Conservation (phyloP, 2,888 invertebrate species). For the Nomada goodeniana region DNA sequence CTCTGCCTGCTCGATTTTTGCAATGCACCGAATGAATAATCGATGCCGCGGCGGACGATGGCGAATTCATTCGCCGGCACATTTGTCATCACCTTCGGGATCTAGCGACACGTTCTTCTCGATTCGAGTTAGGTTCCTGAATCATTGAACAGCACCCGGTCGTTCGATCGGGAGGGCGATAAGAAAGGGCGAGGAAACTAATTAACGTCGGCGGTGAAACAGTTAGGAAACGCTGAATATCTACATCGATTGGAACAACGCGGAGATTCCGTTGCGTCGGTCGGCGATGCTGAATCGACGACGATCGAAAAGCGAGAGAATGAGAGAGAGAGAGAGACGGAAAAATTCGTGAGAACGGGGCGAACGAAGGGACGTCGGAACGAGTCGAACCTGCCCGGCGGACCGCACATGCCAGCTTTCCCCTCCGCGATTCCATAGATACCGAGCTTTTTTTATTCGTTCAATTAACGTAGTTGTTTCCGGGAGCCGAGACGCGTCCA, state of each 20-base stretch:
- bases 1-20: conserved; percentile 50
- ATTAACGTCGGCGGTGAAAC: background rate
- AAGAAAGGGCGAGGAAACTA: background rate
- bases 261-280: too few relatives aligned
- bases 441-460: conserved; percentile 12
- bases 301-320: too few relatives aligned
- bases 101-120: conserved; percentile 42
- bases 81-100: conserved; percentile 51
- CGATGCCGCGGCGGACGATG: conserved; percentile 45
- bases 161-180: background rate
- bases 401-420: conserved; percentile 50
- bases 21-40: conserved; percentile 55
- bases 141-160: background rate
- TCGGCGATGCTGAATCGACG: too few relatives aligned
- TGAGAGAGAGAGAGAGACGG: too few relatives aligned
- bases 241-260: background rate
- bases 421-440: conserved; percentile 20
- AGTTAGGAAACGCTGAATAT: background rate
- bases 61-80: conserved; percentile 36
- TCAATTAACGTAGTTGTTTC: conserved; percentile 48
- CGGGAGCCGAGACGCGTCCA: conserved; percentile 31
- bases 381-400: conserved; percentile 9
- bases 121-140: background rate
- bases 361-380: conserved; percentile 45
- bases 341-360: too few relatives aligned